Conservation (phyloP, 1,140 invertebrate species). For the Drosophila ercepeae region DNA sequence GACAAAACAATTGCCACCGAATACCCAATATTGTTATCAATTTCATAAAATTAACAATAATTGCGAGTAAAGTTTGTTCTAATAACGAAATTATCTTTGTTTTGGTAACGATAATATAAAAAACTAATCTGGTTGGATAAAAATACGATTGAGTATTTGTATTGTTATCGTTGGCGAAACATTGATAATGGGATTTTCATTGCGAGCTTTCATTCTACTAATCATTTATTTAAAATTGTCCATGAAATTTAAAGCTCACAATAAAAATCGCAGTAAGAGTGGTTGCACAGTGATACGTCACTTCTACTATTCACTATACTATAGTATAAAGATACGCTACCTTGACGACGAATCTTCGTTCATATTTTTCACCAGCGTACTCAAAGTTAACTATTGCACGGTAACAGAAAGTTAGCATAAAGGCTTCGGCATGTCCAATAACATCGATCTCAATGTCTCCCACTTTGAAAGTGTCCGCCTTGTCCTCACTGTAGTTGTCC, state of each 20-base stretch:
- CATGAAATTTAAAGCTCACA: no score
- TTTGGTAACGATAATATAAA: background rate
- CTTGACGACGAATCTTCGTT: slow-evolving; percentile 64
- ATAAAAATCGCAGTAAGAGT: no score
- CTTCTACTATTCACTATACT: no score
- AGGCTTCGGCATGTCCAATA: slow-evolving; percentile 65
- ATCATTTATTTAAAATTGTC: background rate
- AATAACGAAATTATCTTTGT: background rate
- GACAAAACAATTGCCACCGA: background rate
- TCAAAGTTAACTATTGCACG: slow-evolving; percentile 44
- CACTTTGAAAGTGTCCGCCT: slow-evolving; percentile 39
- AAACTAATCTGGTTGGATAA: no score
- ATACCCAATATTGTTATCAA: background rate
- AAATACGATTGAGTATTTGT: no score
- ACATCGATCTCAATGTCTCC: slow-evolving; percentile 44
- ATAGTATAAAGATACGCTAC: slow-evolving; percentile 22
- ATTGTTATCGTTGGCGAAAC: no score
- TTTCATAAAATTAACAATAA: background rate
- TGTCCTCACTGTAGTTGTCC: slow-evolving; percentile 33
- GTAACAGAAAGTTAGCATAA: slow-evolving; percentile 75
- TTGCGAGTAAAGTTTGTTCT: background rate
- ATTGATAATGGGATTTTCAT: background rate
- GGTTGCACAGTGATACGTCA: no score
- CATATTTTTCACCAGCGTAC: slow-evolving; percentile 22
- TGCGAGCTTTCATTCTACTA: background rate